These are phyloP conservation scores for Sarcophaga subvicina DNA, from an alignment of 2,888 invertebrate species.

Conservation along the genomic window DNA sequence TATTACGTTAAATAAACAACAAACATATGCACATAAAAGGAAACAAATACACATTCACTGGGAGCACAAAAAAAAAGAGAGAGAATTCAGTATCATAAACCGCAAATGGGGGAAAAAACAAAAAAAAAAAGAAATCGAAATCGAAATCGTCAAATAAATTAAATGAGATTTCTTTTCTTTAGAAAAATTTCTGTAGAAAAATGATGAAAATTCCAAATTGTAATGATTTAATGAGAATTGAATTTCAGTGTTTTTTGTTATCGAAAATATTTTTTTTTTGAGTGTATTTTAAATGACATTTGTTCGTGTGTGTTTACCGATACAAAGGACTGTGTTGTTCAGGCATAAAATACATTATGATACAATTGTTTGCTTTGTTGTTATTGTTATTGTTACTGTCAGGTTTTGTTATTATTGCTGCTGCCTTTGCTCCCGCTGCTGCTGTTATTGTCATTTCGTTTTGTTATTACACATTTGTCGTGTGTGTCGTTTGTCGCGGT, in stretches of 20 bases:
- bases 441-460: constrained; percentile 3
- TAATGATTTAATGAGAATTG: too few species aligned
- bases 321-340: constrained; percentile 20
- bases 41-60: not conserved
- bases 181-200: too few species aligned
- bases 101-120: not conserved
- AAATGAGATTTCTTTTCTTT: too few species aligned
- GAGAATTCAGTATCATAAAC: not conserved
- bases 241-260: too few species aligned
- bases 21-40: constrained; percentile 21
- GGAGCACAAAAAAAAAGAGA: not conserved
- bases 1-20: constrained; percentile 29
- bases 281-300: not conserved
- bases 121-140: too few species aligned
- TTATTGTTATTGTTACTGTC: constrained; percentile 19
- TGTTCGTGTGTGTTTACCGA: too few species aligned
- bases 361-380: constrained; percentile 19
- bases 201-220: too few species aligned
- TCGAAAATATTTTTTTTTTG: not conserved
- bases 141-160: too few species aligned
- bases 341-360: constrained; percentile 46
- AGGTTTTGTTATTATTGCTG: constrained; percentile 36
- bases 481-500: constrained; percentile 8
- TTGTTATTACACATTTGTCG: not conserved
- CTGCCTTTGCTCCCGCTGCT: not conserved